A percentile compares a stretch with the other conserved stretches of the same genome.
These are phyloP conservation scores for Listrodromus nycthemerus DNA, from an alignment of 2,888 invertebrate genomes.

Conservation along the genomic window DNA sequence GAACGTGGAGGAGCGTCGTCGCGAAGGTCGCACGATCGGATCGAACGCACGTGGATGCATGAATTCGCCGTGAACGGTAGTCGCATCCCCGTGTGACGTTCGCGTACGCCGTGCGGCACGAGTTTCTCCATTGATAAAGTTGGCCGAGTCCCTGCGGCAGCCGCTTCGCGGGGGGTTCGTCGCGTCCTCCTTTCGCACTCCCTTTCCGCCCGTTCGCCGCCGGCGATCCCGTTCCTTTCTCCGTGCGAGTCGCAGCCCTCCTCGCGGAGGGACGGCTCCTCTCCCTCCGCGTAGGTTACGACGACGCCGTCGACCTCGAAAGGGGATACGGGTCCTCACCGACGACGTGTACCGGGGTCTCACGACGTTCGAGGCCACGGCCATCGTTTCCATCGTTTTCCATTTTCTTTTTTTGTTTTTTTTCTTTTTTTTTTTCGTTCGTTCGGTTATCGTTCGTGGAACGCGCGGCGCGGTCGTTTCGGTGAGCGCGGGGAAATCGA, in stretches of 20 bases:
- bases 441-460: too few relatives aligned
- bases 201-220: constrained; percentile 38
- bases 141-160: constrained; percentile 64
- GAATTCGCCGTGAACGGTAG: too few relatives aligned
- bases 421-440: too few relatives aligned
- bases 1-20: too few relatives aligned
- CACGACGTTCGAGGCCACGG: constrained; percentile 65
- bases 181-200: constrained; percentile 46
- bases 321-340: constrained; percentile 67
- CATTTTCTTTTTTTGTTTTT: constrained; percentile 30
- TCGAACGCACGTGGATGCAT: too few relatives aligned
- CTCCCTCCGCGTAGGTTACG: constrained; percentile 78
- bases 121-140: constrained; percentile 81
- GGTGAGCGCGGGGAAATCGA: too few relatives aligned
- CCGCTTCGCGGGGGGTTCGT: constrained; percentile 55
- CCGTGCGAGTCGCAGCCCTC: constrained; percentile 55
- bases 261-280: constrained; percentile 65
- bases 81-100: constrained; percentile 65
- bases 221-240: constrained; percentile 56
- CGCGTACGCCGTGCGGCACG: constrained; percentile 72
- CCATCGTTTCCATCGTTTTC: constrained; percentile 38
- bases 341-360: constrained; percentile 55
- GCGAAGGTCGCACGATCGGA: too few relatives aligned
- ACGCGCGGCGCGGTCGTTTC: constrained; percentile 43
- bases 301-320: constrained; percentile 75